Percentiles rank a stretch among this genome's conserved stretches.
Evolutionary conservation across 2,797 vertebrate species (phyloP).

Genomic region (Oreortyx pictus): DNA sequence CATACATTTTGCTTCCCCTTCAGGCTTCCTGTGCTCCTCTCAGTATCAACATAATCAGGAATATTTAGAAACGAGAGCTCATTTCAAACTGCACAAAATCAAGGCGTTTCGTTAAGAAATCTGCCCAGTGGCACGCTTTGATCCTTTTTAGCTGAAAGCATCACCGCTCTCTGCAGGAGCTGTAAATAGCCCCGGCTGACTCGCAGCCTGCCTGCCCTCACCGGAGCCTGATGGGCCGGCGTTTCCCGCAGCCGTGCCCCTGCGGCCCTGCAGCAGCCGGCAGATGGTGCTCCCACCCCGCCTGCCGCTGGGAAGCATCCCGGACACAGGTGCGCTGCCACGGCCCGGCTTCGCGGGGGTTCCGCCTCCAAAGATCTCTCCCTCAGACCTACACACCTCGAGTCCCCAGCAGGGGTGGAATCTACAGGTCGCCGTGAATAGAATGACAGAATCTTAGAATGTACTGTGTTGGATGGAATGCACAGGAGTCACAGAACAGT

Average conservation of each 20-base stretch:
- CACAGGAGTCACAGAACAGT: not conserved
- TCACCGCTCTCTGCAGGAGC: not conserved
- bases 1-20: not conserved
- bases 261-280: not conserved
- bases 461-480: not conserved
- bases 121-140: not conserved
- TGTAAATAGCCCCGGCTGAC: not conserved
- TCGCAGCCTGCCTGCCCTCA: not conserved
- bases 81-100: not conserved
- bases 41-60: not conserved
- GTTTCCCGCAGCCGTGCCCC: not conserved
- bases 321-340: not conserved
- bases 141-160: not conserved
- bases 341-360: not conserved
- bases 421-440: not conserved
- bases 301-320: not conserved
- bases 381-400: not conserved
- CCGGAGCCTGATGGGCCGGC: too few relatives aligned
- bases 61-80: not conserved
- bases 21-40: not conserved
- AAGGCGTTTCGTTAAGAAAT: not conserved
- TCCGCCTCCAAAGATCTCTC: not conserved
- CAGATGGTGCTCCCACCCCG: conserved; percentile 55
- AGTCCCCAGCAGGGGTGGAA: not conserved
- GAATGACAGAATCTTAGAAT: not conserved